Base-by-base conservation (phyloP, 2,797 vertebrate species). In the Acrossocheilus fasciatus region DNA sequence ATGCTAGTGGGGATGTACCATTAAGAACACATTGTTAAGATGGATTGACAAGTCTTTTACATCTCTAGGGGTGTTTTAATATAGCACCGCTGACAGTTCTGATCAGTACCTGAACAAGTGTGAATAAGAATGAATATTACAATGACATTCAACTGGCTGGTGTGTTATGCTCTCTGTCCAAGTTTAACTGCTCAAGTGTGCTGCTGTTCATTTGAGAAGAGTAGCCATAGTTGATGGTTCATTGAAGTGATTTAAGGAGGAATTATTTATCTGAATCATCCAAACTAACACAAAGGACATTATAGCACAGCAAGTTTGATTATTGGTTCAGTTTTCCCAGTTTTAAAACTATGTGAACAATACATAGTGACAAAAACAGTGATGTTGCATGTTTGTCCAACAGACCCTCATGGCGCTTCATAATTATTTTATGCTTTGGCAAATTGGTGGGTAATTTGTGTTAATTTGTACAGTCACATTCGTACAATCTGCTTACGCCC, bases 21-120 rank as follows among this genome's bases (percentile, higher is more conserved):
- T 87, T 66, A 45, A 36, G 39, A 82, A 66, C 43, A 81, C 72
- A 52, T 64, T 75, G 66, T 85, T 86, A 87, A 88, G 52, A 0
- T 6, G 18, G 64, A 34, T 76, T 70, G 59, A 91, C 80, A 15
- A 70, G 59, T 47, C 45, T 54, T 62, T 36, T 26, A 82, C 69
- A 23, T 47, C 86, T 89, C 72, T 86, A 79, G 41, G 80, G 70
- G 72, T 74, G 83, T 81, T 89, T 82, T 43, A 87, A 83, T 30
- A 26, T 76, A 43, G 77, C 20, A 34, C 52, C 79, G 74, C 83
- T 79, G 83, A 90, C 89, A 88, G 72, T 78, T 89, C 14, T 74
- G 87, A 85, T 80, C 76, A 81, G 39, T 2, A 34, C 59, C 57
- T 54, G 36, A 52, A 47, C 50, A 76, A 64, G 68, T 69, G 30